Percentiles rank a stretch among this genome's conserved stretches.
These are phyloP conservation scores for Octodonta nipae DNA, from an alignment of 2,888 invertebrate species.

Conservation along the genomic window DNA sequence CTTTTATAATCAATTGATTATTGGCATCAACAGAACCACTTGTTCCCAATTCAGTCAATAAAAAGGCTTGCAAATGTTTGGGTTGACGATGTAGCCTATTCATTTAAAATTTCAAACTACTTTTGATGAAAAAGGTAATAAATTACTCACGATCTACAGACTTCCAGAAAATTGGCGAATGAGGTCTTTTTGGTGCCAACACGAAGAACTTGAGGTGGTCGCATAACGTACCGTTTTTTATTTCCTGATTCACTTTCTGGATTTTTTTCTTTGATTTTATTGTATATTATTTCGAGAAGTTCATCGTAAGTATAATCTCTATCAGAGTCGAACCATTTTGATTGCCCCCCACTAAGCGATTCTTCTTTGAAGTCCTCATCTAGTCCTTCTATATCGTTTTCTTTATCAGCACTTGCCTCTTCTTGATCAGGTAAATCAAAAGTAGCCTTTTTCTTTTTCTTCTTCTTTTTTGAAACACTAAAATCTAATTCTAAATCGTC, in stretches of 20 bases:
- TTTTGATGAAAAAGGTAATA: too few species aligned
- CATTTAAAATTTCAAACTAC: too few species aligned
- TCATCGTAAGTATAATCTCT: constrained; percentile 97
- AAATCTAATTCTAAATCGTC: constrained; percentile 26
- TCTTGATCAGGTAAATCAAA: too few species aligned
- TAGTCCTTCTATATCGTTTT: neutral
- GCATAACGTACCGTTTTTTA: constrained; percentile 60
- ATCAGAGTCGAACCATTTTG: neutral
- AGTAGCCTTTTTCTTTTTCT: constrained; percentile 81
- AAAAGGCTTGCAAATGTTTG: constrained; percentile 52
- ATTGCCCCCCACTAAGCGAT: neutral
- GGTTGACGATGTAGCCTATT: neutral
- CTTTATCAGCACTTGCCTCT: neutral
- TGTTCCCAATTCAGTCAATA: constrained; percentile 96
- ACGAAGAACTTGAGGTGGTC: constrained; percentile 91
- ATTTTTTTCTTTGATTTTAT: constrained; percentile 96
- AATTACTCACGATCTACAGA: neutral
- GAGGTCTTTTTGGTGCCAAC: constrained; percentile 99
- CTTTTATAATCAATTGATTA: constrained; percentile 95
- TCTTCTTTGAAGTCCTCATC: too few species aligned
- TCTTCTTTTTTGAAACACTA: constrained; percentile 79
- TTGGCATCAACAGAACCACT: constrained; percentile 98
- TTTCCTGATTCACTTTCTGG: constrained; percentile 31
- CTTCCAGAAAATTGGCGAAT: constrained; percentile 89
- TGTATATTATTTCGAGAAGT: constrained; percentile 84